Percentiles rank a stretch among this genome's conserved stretches.
These are phyloP conservation scores for Matsumurasca onukii DNA, from an alignment of 1,140 invertebrate species.

Conservation along the genomic window DNA sequence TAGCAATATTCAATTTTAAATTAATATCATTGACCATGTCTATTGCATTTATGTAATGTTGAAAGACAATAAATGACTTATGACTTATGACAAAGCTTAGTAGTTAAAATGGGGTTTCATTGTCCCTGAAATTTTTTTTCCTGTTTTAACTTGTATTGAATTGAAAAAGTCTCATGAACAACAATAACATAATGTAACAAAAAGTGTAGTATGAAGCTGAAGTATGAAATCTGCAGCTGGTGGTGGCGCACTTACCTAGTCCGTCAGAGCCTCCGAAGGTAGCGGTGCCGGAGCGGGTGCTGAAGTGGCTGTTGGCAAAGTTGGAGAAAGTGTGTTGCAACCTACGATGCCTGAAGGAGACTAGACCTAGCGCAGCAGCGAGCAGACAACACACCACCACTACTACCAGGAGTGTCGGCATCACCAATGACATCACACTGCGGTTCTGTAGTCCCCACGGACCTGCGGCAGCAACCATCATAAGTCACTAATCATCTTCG, in stretches of 20 bases:
- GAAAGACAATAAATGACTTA: too few species aligned
- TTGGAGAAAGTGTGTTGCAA: conserved; percentile 75
- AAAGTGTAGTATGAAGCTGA: too few species aligned
- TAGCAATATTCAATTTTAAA: too few species aligned
- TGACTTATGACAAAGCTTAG: too few species aligned
- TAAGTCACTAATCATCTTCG: too few species aligned
- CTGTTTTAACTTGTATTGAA: not conserved
- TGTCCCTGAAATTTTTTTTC: too few species aligned
- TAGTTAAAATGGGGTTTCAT: too few species aligned
- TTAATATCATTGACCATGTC: too few species aligned
- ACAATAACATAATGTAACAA: not conserved
- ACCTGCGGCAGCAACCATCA: too few species aligned
- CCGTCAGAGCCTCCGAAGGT: conserved; percentile 71
- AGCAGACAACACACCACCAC: conserved; percentile 22
- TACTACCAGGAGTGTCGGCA: conserved; percentile 56
- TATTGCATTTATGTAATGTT: too few species aligned
- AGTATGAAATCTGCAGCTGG: not conserved
- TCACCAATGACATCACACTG: conserved; percentile 47
- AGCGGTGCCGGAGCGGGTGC: conserved; percentile 79
- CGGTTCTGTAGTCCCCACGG: too few species aligned
- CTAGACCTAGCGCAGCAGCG: conserved; percentile 61
- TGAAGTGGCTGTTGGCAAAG: conserved; percentile 85
- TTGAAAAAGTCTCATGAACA: not conserved
- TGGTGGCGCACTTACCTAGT: conserved; percentile 54
- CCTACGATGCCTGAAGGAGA: conserved; percentile 69